phyloP scores from a whole-genome alignment of 2,888 invertebrate species.

The Lithophane ornitopus region DNA sequence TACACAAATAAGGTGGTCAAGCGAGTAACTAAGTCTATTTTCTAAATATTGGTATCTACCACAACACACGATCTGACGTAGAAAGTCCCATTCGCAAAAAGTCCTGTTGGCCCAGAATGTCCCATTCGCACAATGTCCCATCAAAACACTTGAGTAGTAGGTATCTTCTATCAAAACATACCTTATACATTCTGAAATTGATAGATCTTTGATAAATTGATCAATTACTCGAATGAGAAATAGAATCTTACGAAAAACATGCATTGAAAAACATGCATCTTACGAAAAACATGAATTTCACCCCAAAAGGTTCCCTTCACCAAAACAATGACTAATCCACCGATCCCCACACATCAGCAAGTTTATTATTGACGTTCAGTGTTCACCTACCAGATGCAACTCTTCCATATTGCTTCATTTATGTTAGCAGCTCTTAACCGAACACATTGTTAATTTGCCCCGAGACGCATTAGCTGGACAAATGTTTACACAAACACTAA shows the following conservation, averaged over 20 bases:
- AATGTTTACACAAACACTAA: constrained; percentile 57
- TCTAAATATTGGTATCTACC: neutral
- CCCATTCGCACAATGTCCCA: too few relatives aligned
- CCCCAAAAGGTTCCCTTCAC: neutral
- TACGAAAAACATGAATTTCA: too few relatives aligned
- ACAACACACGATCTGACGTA: too few relatives aligned
- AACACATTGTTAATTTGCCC: constrained; percentile 57
- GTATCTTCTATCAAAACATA: neutral
- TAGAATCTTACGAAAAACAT: neutral
- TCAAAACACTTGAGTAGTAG: too few relatives aligned
- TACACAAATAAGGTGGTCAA: neutral
- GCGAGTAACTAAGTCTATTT: too few relatives aligned
- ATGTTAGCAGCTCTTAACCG: constrained; percentile 45
- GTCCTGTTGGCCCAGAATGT: too few relatives aligned
- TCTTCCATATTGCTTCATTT: constrained; percentile 50
- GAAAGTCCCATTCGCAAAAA: too few relatives aligned
- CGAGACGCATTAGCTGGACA: constrained; percentile 60
- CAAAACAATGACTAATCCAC: constrained; percentile 23
- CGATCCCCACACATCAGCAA: constrained; percentile 8
- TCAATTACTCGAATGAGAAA: neutral
- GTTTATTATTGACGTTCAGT: constrained; percentile 44
- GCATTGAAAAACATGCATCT: neutral
- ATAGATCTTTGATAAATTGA: too few relatives aligned
- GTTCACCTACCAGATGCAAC: constrained; percentile 50
- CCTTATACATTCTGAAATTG: neutral